These are phyloP conservation scores for Drosophila ezoana DNA, from an alignment of 2,888 invertebrate genomes.

Conservation along the genomic window DNA sequence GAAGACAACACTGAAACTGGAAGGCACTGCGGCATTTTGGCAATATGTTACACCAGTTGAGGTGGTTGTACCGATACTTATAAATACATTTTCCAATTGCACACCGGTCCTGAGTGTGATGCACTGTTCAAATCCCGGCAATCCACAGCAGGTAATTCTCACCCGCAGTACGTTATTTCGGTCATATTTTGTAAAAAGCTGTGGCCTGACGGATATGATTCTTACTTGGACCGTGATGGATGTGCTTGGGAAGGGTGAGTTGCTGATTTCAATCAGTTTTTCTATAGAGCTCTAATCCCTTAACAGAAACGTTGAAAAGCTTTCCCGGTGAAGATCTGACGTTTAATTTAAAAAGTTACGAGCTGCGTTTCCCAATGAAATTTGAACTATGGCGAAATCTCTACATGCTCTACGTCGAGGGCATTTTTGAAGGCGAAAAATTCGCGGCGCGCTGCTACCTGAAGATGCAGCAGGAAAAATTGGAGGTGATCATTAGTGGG, in stretches of 20 bases:
- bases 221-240: conserved; percentile 33
- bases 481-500: conserved; percentile 57
- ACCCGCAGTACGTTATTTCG: not conserved
- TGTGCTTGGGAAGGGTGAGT: conserved; percentile 24
- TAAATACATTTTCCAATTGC: too few species aligned
- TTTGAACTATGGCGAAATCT: conserved; percentile 20
- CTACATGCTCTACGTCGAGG: conserved; percentile 34
- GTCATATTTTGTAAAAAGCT: not conserved
- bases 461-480: not conserved
- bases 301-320: not conserved
- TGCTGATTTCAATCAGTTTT: too few species aligned
- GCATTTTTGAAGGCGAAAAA: not conserved
- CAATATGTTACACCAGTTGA: too few species aligned
- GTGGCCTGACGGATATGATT: not conserved
- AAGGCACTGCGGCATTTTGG: too few species aligned
- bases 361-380: not conserved
- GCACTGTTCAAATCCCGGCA: too few species aligned
- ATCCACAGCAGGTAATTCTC: too few species aligned
- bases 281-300: not conserved
- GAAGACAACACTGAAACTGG: not conserved
- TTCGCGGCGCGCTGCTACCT: conserved; percentile 56
- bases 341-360: conserved; percentile 25
- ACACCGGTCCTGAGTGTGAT: too few species aligned
- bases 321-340: not conserved
- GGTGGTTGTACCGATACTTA: too few species aligned